phyloP scores from a whole-genome alignment of 2,797 vertebrate genomes.

The Macrochelys suwanniensis region DNA sequence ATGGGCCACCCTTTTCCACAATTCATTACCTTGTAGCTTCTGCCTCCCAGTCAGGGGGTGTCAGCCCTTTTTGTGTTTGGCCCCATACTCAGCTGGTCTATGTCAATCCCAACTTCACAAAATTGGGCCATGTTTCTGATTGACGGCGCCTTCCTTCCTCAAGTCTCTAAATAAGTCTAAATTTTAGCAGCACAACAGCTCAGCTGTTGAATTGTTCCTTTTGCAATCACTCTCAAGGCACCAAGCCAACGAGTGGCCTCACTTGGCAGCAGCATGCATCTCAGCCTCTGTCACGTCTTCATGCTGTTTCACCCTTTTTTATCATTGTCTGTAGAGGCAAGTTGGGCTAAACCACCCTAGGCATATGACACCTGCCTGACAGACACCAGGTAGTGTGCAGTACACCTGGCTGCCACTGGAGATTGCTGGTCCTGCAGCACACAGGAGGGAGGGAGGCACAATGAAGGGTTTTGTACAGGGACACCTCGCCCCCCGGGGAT shows the following conservation, averaged over 20 bases:
- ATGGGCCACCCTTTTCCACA: not conserved
- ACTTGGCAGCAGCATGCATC: not conserved
- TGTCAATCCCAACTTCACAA: not conserved
- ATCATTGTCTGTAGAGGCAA: not conserved
- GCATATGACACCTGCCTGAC: not conserved
- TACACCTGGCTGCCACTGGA: not conserved
- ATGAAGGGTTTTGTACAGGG: not conserved
- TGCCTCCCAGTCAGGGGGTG: not conserved
- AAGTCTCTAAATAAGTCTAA: not conserved
- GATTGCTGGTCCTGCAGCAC: not conserved
- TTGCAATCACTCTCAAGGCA: not conserved
- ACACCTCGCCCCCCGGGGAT: not conserved
- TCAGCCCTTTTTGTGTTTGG: not conserved
- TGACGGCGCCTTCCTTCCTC: not conserved
- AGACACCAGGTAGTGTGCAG: not conserved
- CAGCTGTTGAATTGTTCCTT: not conserved
- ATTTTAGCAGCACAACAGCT: not conserved
- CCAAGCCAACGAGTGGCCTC: not conserved
- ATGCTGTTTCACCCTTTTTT: not conserved
- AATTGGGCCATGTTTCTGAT: not conserved
- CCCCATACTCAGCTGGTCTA: not conserved
- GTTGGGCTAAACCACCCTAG: not conserved
- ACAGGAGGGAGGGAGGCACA: not conserved
- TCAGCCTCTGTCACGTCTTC: not conserved
- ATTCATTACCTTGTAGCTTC: not conserved